Evolutionary conservation across 2,113 vertebrate species (phyloP), one percentile per base, ranked within the genome.

Genomic region (Nycticorax nycticorax): DNA sequence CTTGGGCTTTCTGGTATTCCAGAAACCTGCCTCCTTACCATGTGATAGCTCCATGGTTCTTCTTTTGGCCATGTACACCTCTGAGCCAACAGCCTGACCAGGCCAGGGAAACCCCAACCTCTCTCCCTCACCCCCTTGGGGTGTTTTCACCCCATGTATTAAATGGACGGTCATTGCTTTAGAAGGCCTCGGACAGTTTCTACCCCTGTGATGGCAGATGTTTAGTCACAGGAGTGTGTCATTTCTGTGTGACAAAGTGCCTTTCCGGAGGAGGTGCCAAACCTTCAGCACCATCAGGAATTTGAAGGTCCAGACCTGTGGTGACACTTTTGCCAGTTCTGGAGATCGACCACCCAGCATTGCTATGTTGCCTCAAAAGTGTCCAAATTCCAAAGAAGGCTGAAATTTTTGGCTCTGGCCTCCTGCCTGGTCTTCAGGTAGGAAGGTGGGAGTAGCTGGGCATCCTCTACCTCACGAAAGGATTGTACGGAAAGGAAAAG

Each of bases 311-410:
- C 3, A 3, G 37, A 28, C 16, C 22, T 81, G 48, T 0, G 0
- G 52, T 66, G 45, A 27, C 13, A 8, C 37, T 62, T 94, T 62
- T 71, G 13, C 37, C 60, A 28, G 15, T 74, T 47, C 12, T 12
- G 50, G 56, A 68, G 28, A 37, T 37, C 10, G 20, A 63, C 2
- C 10, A 73, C 35, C 37, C 0, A 0, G 24, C 30, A 74, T 15
- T 6, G 9, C 47, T 59, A 1, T 23, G 17, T 73, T 62, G 43
- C 19, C n/a, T 90, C 74, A 48, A 90, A 67, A 84, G 19, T 9
- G 7, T 26, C 24, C 37, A 67, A 18, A 68, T 72, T 79, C 15
- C 15, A 64, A 15, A 33, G 19, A 88, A 68, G 12, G 35, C 12
- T 48, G 33, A 56, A 7, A 6, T 59, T 78, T 92, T 81, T 87